Conservation (phyloP, 1,140 invertebrate genomes). For the Bactericera cockerelli region DNA sequence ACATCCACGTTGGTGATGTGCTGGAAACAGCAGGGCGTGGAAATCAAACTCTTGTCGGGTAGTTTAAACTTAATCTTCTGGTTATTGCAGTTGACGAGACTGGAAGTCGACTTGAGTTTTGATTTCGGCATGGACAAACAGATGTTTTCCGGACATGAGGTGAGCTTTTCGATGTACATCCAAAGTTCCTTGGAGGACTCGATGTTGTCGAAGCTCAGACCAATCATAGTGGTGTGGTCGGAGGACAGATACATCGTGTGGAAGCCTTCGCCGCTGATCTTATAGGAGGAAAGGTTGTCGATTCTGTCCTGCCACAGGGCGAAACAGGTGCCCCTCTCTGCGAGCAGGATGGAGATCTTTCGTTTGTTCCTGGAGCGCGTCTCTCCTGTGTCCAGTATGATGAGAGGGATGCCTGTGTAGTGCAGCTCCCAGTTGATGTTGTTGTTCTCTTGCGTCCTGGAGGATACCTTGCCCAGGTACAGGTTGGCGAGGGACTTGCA, state of each 20-base stretch:
- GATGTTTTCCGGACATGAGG: constrained; percentile 65
- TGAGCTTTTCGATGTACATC: constrained; percentile 48
- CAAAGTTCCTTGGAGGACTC: constrained; percentile 54
- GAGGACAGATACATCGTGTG: constrained; percentile 68
- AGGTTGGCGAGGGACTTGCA: constrained; percentile 64
- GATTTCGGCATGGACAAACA: constrained; percentile 49
- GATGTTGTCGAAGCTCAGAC: constrained; percentile 50
- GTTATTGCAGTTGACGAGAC: constrained; percentile 36
- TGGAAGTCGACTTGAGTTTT: constrained; percentile 32
- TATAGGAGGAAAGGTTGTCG: constrained; percentile 48
- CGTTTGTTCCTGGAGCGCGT: constrained; percentile 50
- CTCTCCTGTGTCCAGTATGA: constrained; percentile 60
- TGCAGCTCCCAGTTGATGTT: constrained; percentile 52
- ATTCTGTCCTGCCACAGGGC: constrained; percentile 74
- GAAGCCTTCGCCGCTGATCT: constrained; percentile 43
- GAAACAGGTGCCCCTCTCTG: constrained; percentile 70
- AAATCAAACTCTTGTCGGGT: constrained; percentile 68
- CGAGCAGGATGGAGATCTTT: constrained; percentile 56
- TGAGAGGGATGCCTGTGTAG: constrained; percentile 64
- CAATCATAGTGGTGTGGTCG: constrained; percentile 41
- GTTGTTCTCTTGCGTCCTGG: constrained; percentile 19
- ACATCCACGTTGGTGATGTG: constrained; percentile 66
- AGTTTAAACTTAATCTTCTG: constrained; percentile 33
- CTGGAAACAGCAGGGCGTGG: constrained; percentile 71
- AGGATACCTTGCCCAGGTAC: constrained; percentile 41